phyloP scores from a whole-genome alignment of 2,888 invertebrate species.

The Pasiphila rectangulata region DNA sequence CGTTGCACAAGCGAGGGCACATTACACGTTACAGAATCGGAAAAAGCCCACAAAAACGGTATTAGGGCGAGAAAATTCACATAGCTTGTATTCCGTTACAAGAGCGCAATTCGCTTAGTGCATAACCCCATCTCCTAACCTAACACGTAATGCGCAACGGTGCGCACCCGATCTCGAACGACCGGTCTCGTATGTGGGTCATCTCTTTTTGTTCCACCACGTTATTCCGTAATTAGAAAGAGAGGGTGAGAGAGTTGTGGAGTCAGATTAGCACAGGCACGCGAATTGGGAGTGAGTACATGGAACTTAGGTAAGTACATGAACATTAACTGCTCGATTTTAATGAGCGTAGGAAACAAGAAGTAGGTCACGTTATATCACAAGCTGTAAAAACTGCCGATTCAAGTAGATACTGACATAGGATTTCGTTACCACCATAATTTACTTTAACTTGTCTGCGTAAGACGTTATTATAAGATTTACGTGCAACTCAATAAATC shows the following conservation, averaged over 20 bases:
- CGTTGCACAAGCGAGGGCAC: constrained; percentile 60
- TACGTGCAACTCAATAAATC: no score
- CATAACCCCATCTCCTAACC: constrained; percentile 77
- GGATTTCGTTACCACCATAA: no score
- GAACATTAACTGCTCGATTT: neutral
- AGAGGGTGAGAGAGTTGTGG: constrained; percentile 55
- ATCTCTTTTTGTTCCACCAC: constrained; percentile 80
- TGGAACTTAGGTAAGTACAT: neutral
- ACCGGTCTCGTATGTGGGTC: constrained; percentile 79
- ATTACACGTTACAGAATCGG: constrained; percentile 63
- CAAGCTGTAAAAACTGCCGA: neutral
- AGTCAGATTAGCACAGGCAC: constrained; percentile 29
- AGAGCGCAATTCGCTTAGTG: constrained; percentile 57
- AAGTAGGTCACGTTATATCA: neutral
- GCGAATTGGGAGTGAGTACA: constrained; percentile 22
- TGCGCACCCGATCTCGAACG: constrained; percentile 76
- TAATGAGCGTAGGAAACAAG: neutral
- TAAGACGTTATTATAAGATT: no score
- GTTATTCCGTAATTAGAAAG: constrained; percentile 78
- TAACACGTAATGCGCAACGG: constrained; percentile 79
- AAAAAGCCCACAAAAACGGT: constrained; percentile 69
- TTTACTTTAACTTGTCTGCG: no score
- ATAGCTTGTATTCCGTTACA: constrained; percentile 71
- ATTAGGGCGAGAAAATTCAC: constrained; percentile 80
- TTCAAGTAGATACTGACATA: no score